These are phyloP conservation scores for Cartodere bifasciata DNA, from an alignment of 2,888 invertebrate genomes.

Conservation along the genomic window DNA sequence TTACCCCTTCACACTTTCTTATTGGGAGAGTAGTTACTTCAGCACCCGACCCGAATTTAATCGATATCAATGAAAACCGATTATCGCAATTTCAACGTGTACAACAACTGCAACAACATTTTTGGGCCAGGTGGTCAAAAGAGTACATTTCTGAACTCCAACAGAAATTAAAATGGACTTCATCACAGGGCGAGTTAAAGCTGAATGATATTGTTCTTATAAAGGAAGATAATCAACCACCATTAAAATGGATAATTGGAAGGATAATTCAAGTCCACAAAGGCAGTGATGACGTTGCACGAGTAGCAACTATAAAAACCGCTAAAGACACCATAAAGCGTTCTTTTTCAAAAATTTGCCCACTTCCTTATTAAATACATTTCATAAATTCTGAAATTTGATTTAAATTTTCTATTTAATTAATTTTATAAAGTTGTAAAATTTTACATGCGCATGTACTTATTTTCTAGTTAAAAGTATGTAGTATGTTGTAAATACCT, in stretches of 20 bases:
- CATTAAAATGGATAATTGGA: conserved; percentile 8
- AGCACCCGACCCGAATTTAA: conserved; percentile 7
- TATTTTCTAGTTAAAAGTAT: too few species aligned
- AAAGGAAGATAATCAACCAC: conserved; percentile 10
- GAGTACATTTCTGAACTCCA: conserved; percentile 10
- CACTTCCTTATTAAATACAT: too few species aligned
- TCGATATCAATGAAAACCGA: conserved; percentile 1
- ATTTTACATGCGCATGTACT: too few species aligned
- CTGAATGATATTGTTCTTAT: conserved; percentile 8
- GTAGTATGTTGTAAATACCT: too few species aligned
- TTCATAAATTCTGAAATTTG: too few species aligned
- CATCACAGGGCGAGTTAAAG: conserved; percentile 3
- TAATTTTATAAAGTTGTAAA: too few species aligned
- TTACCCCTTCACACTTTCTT: conserved; percentile 15
- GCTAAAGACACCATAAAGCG: too few species aligned
- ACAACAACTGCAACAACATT: conserved; percentile 7
- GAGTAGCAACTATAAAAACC: conserved; percentile 6
- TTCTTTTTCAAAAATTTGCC: too few species aligned
- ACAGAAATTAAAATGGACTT: conserved; percentile 8
- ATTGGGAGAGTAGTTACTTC: conserved; percentile 20
- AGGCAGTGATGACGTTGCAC: conserved; percentile 7
- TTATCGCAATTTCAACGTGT: conserved; percentile 8
- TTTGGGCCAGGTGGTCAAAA: conserved; percentile 8
- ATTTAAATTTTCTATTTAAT: too few species aligned
- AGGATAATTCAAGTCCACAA: conserved; percentile 6